Conservation (phyloP, 2,113 vertebrate genomes). For the Planiliza haematocheilus region DNA sequence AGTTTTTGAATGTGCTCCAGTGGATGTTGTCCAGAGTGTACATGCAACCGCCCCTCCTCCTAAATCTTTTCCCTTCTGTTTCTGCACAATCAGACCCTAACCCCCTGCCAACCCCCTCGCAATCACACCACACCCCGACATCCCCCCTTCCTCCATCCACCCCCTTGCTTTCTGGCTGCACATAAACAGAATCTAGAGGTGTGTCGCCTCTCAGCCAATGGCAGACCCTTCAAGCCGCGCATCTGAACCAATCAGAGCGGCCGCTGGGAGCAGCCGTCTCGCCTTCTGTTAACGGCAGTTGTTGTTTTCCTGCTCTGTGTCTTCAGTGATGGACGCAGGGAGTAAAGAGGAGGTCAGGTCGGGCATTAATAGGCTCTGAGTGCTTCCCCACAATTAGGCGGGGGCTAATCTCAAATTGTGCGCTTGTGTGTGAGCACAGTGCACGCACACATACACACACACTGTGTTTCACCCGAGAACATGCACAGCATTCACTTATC, state of each 20-base stretch:
- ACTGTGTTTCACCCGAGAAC: conserved; percentile 41
- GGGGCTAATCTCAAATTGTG: conserved; percentile 63
- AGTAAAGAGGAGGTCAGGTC: conserved; percentile 76
- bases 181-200: conserved; percentile 89
- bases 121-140: conserved; percentile 37
- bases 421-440: conserved; percentile 11
- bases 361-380: conserved; percentile 73
- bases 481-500: conserved; percentile 44
- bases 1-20: conserved; percentile 75
- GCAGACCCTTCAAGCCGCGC: conserved; percentile 28
- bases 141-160: conserved; percentile 30
- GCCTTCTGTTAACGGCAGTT: conserved; percentile 77
- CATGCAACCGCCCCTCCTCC: conserved; percentile 37
- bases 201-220: conserved; percentile 86
- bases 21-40: conserved; percentile 48
- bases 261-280: conserved; percentile 47
- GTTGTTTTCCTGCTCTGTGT: conserved; percentile 81
- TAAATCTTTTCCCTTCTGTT: conserved; percentile 47
- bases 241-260: conserved; percentile 63
- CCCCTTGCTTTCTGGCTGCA: conserved; percentile 50
- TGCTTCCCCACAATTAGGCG: conserved; percentile 62
- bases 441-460: conserved; percentile 6
- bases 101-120: conserved; percentile 21
- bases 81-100: conserved; percentile 33
- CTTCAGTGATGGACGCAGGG: conserved; percentile 80